phyloP scores from a whole-genome alignment of 2,113 vertebrate species.

The Cynocephalus volans region DNA sequence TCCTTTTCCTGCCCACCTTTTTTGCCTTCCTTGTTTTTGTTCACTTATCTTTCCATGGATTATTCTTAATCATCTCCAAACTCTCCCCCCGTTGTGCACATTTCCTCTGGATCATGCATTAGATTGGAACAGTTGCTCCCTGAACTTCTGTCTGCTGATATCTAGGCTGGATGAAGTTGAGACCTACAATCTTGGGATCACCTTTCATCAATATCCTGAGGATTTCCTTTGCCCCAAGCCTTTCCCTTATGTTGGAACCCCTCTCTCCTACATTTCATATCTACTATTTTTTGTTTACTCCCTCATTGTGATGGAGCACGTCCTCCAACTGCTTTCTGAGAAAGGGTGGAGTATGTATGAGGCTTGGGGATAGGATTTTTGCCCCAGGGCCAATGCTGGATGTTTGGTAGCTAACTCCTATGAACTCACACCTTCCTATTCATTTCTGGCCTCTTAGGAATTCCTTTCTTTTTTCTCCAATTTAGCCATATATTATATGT shows the following conservation, averaged over 20 bases:
- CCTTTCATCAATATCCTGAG: neutral
- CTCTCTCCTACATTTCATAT: neutral
- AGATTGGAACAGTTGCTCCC: neutral
- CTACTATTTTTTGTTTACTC: neutral
- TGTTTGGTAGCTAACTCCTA: neutral
- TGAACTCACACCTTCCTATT: neutral
- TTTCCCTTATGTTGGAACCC: neutral
- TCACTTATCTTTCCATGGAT: neutral
- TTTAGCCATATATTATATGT: neutral
- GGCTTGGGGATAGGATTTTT: neutral
- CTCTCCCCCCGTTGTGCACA: neutral
- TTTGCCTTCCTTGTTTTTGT: neutral
- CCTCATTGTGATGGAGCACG: neutral
- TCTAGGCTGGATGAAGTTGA: neutral
- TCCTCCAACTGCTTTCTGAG: slow-evolving; percentile 14
- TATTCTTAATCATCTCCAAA: neutral
- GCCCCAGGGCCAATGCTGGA: neutral
- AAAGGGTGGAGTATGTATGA: neutral
- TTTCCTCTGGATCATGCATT: neutral
- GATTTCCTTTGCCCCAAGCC: neutral
- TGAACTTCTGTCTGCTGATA: neutral
- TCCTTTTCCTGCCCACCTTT: neutral
- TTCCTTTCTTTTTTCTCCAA: slow-evolving; percentile 5
- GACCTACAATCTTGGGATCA: neutral
- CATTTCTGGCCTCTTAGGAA: neutral